Conservation (phyloP, 2,113 vertebrate genomes). For the Corynorhinus townsendii region DNA sequence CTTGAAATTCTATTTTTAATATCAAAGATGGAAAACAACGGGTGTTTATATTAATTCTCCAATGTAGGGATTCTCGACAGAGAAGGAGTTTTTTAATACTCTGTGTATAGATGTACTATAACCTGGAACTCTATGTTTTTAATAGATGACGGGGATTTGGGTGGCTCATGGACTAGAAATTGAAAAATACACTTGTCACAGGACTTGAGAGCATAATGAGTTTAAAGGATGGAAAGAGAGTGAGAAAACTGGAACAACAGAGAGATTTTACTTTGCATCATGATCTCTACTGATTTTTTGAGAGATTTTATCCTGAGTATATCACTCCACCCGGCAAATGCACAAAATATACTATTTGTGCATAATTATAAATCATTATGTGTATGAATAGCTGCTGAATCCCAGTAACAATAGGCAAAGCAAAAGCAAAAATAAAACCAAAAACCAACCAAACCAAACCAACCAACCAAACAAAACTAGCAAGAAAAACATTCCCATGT, state of each 20-base stretch:
- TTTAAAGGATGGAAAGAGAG: constrained; percentile 29
- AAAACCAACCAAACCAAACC: not conserved
- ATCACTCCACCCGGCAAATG: not conserved
- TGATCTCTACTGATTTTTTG: not conserved
- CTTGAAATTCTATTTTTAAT: constrained; percentile 13
- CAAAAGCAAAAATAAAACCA: not conserved
- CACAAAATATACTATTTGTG: not conserved
- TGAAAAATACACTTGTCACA: not conserved
- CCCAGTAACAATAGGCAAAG: not conserved
- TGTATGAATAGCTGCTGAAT: not conserved
- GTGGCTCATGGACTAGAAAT: not conserved
- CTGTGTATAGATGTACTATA: not conserved
- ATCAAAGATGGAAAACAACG: not conserved
- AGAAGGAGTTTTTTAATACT: not conserved
- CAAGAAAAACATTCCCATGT: not conserved
- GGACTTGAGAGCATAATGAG: not conserved
- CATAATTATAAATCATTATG: not conserved
- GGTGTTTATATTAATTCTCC: not conserved
- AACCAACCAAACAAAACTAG: not conserved
- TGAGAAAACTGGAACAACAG: not conserved
- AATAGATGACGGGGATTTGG: not conserved
- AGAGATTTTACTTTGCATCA: not conserved
- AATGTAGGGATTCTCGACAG: not conserved
- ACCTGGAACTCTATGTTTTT: not conserved
- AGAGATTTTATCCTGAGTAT: not conserved